A percentile compares a stretch with the other conserved stretches of the same genome.
Conservation (phyloP, 1,140 invertebrate genomes). For the Saccostrea cuccullata region DNA sequence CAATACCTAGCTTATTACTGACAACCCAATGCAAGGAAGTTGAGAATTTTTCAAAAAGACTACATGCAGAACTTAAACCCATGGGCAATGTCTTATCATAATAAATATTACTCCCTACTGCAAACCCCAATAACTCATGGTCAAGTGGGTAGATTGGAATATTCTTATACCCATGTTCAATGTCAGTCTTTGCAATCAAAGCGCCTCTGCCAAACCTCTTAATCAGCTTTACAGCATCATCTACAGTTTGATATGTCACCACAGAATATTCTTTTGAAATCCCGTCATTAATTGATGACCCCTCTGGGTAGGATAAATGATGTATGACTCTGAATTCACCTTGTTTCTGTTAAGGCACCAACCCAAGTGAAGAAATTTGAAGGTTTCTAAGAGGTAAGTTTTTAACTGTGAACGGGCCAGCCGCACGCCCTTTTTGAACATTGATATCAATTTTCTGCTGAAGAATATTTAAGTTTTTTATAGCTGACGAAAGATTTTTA, state of each 20-base stretch:
- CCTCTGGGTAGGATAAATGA: slow-evolving; percentile 21
- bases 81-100: slow-evolving; percentile 53
- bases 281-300: slow-evolving; percentile 43
- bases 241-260: slow-evolving; percentile 48
- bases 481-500: no score
- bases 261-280: slow-evolving; percentile 43
- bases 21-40: slow-evolving; percentile 49
- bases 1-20: background rate
- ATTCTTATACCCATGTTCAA: slow-evolving; percentile 51
- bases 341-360: no score
- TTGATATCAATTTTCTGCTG: no score
- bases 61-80: slow-evolving; percentile 46
- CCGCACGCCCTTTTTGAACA: no score
- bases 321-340: slow-evolving; percentile 45
- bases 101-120: slow-evolving; percentile 28
- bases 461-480: no score
- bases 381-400: no score
- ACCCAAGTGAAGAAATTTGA: no score
- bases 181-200: slow-evolving; percentile 49
- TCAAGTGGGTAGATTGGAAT: slow-evolving; percentile 50
- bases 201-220: background rate
- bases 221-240: slow-evolving; percentile 44
- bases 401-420: no score
- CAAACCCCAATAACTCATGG: slow-evolving; percentile 50
- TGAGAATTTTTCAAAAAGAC: slow-evolving; percentile 52